Evolutionary conservation across 2,113 vertebrate species (phyloP), one percentile per base, ranked within the genome.

Genomic region (Pogonocichla stellata): DNA sequence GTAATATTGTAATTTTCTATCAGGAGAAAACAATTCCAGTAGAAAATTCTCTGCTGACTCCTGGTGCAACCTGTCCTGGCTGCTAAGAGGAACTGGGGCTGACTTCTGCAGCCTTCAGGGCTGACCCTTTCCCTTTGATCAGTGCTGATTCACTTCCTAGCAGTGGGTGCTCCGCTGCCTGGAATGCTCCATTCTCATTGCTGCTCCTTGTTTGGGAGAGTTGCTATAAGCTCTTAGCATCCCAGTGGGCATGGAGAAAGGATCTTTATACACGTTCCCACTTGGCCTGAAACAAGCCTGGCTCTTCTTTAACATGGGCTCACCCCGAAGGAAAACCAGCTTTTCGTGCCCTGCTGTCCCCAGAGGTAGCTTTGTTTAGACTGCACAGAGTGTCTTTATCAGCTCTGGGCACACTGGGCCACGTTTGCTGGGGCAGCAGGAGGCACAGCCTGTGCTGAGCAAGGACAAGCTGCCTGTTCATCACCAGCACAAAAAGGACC

Each of bases 191-290:
- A 38, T 61, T 77, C 79, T 80, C 43, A 2, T 1, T 8, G 31
- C 80, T 60, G 64, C 61, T 28, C 62, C 93, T 88, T 92, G 45
- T 82, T 48, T 16, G 48, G 66, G 70, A 19, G n/a, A 50, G 72
- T 19, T 23, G 10, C 65, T 33, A 0, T 48, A 9, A 89, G 70
- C 84, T 77, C 75, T 93, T 34, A 88, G 67, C 90, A 77, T 86
- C 86, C 64, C 86, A 54, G 58, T 88, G 78, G 89, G 42, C 84
- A 87, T n/a, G 67, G 92, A 95, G 90, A 94, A 90, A 95, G 58
- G 62, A 31, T 80, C 80, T 80, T 87, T 93, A 60, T 80, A 20
- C 72, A 43, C 25, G 12, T 31, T 79, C 54, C 66, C 25, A 1
- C 45, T 89, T 31, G 57, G 78, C 28, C 77, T 64, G 73, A 84